These are phyloP conservation scores for Scyliorhinus canicula DNA, from an alignment of 2,797 vertebrate species.

Conservation along the genomic window DNA sequence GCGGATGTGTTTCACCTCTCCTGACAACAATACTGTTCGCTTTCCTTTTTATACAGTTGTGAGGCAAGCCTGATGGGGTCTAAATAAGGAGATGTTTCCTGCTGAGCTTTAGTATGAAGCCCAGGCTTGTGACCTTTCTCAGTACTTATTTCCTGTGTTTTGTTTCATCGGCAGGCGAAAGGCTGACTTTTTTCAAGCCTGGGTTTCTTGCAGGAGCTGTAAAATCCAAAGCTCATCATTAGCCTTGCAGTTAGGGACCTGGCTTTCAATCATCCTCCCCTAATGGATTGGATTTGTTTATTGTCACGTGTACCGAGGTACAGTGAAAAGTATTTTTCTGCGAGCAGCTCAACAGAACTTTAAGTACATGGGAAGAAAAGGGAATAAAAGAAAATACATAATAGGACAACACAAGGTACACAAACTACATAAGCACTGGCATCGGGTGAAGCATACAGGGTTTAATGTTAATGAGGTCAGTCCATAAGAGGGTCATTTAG, in stretches of 20 bases:
- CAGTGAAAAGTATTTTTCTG: too few species aligned
- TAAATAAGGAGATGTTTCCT: neutral
- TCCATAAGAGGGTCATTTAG: too few species aligned
- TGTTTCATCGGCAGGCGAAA: neutral
- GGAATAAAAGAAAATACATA: too few species aligned
- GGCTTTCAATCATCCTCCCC: neutral
- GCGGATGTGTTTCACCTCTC: neutral
- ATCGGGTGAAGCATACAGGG: too few species aligned
- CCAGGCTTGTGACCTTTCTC: neutral
- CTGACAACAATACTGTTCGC: neutral
- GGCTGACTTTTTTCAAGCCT: neutral
- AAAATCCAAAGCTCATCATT: neutral
- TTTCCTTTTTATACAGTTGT: neutral
- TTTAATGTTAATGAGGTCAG: too few species aligned
- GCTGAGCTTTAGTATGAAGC: neutral
- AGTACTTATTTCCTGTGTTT: neutral
- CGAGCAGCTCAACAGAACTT: too few species aligned
- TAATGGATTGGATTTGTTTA: too few species aligned
- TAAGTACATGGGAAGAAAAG: too few species aligned
- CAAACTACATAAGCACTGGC: too few species aligned
- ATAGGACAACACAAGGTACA: too few species aligned
- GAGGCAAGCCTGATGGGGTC: neutral
- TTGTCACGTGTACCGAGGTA: too few species aligned
- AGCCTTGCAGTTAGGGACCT: neutral
- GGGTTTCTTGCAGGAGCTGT: neutral